Evolutionary conservation across 2,113 vertebrate species (phyloP), one percentile per base, ranked within the genome.

Genomic region (Psophia crepitans): DNA sequence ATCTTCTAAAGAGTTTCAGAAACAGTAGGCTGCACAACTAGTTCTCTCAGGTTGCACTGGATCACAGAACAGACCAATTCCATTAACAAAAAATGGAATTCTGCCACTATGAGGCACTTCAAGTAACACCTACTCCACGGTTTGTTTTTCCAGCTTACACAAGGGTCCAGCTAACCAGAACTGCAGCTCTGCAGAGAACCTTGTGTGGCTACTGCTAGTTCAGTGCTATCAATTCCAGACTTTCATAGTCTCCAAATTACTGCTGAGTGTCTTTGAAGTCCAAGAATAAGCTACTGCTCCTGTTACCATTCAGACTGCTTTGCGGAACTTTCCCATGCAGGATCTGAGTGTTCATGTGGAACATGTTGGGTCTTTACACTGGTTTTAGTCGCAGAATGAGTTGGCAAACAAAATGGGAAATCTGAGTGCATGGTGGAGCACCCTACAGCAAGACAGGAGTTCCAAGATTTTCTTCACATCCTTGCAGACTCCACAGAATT

Each of bases 381-480:
- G 32, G 49, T 48, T 91, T 96, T 63, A 70, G 49, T 73, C 58
- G 91, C 58, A 80, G 84, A 89, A 71, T 35, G 23, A 80, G 23
- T 0, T 64, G 51, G 87, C 68, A 87, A 91, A 85, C n/a, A 77
- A 91, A 89, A 77, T 30, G 43, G 64, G 86, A 85, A 75, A 81
- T 65, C 48, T 75, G 53, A 89, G 78, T 27, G 53, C 56, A 35
- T 1, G 6, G 63, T 71, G 43, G 33, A 81, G 79, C 75, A 93
- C n/a, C 0, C 84, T 49, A 79, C 70, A 87, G 69, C 60, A 91
- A 90, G 18, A 53, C 7, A 41, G 71, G 60, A 90, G 65, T 68
- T 81, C n/a, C 37, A 89, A 35, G 57, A 44, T 87, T 85, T 96
- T 91, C 86, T 91, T 95, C 78, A 82, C 39, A 69, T 74, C 57